phyloP scores from a whole-genome alignment of 2,888 invertebrate species.

The Lepidonotus clava region DNA sequence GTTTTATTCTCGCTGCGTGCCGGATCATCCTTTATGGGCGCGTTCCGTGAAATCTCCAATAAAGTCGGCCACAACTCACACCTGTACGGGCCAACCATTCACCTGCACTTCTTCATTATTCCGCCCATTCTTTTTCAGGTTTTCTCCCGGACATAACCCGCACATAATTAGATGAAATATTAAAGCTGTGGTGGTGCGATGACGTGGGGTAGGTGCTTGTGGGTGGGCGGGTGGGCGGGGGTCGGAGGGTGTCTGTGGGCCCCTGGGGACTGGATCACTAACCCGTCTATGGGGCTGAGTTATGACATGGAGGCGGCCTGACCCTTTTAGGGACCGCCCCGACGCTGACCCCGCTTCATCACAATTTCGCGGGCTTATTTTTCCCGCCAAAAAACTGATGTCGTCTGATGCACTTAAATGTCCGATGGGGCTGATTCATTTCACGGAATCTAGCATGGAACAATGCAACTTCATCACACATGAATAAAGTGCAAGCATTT shows the following conservation, averaged over 20 bases:
- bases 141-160: not conserved
- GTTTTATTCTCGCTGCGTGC: not conserved
- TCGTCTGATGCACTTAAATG: not conserved
- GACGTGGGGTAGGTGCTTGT: not conserved
- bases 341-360: constrained; percentile 29
- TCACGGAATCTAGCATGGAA: not conserved
- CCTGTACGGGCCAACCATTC: no score
- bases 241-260: not conserved
- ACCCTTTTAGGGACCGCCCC: constrained; percentile 36
- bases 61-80: not conserved
- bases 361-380: constrained; percentile 25
- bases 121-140: not conserved
- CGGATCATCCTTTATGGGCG: not conserved
- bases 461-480: no score
- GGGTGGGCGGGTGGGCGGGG: not conserved
- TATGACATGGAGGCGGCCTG: constrained; percentile 32
- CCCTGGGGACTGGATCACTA: constrained; percentile 25
- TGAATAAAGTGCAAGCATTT: not conserved
- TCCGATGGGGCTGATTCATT: not conserved
- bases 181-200: not conserved
- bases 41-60: not conserved
- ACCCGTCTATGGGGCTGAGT: constrained; percentile 28
- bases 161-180: constrained; percentile 14
- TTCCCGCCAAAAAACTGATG: constrained; percentile 1
- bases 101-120: not conserved